Conservation (phyloP, 2,797 vertebrate species). For the Ara ararauna region DNA sequence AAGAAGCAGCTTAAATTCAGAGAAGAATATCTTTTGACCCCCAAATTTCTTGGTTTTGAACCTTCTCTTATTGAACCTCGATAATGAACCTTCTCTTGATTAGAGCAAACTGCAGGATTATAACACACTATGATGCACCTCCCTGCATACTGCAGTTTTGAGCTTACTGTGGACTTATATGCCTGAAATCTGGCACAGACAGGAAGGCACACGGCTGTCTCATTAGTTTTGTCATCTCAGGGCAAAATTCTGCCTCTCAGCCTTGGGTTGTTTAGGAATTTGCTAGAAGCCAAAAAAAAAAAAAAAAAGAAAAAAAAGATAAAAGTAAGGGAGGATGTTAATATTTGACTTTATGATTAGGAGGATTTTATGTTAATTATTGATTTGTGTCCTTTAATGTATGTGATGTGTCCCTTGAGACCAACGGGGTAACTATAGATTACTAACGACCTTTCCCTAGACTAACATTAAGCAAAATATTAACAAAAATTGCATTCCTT, state of each 20-base stretch:
- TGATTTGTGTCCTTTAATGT: constrained; percentile 31
- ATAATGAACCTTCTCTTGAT: background rate
- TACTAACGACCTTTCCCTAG: background rate
- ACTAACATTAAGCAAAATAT: background rate
- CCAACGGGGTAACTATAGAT: background rate
- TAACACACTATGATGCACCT: background rate
- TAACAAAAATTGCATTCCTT: constrained; percentile 51
- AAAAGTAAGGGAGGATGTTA: background rate
- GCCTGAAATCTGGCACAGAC: background rate
- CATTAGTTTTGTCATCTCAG: background rate
- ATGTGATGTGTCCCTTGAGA: background rate
- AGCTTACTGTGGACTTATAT: background rate
- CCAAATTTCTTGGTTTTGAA: background rate
- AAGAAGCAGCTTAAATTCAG: background rate
- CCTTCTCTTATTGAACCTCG: no score
- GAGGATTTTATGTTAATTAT: constrained; percentile 21
- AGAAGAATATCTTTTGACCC: background rate
- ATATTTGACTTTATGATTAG: constrained; percentile 3
- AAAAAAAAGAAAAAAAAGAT: rapidly evolving
- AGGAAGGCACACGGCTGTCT: background rate
- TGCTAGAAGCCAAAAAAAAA: background rate
- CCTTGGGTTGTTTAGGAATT: background rate
- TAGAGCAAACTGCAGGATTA: background rate
- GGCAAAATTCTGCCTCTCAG: background rate
- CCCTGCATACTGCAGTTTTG: background rate